phyloP scores from a whole-genome alignment of 2,888 invertebrate genomes.

The Psylliodes chrysocephalus region DNA sequence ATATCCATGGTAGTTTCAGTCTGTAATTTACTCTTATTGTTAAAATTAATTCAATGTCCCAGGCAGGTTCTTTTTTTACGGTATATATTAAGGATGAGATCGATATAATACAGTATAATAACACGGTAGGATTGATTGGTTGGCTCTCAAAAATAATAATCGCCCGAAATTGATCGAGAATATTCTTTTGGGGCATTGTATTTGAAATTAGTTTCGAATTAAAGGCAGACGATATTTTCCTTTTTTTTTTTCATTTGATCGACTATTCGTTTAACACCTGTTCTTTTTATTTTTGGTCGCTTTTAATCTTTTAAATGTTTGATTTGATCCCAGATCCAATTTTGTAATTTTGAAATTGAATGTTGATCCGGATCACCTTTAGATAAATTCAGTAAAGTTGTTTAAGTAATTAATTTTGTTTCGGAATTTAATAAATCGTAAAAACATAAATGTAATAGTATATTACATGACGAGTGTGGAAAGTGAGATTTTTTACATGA shows the following conservation, averaged over 20 bases:
- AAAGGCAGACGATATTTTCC: conserved; percentile 47
- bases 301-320: conserved; percentile 3
- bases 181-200: conserved; percentile 56
- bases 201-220: conserved; percentile 57
- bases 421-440: too few relatives aligned
- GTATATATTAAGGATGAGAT: conserved; percentile 51
- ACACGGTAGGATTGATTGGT: conserved; percentile 58
- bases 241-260: too few relatives aligned
- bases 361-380: too few relatives aligned
- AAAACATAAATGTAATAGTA: too few relatives aligned
- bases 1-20: conserved; percentile 30
- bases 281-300: conserved; percentile 33
- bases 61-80: conserved; percentile 51
- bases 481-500: too few relatives aligned
- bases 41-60: conserved; percentile 56
- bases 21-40: conserved; percentile 53
- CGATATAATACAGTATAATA: conserved; percentile 57
- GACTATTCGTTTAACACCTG: conserved; percentile 48
- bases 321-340: background rate
- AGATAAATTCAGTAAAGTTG: too few relatives aligned
- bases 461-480: too few relatives aligned
- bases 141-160: conserved; percentile 57
- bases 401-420: too few relatives aligned
- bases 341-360: background rate
- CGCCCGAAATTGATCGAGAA: conserved; percentile 53